Base-by-base conservation (phyloP, 2,888 invertebrate genomes). In the Scaeva pyrastri region DNA sequence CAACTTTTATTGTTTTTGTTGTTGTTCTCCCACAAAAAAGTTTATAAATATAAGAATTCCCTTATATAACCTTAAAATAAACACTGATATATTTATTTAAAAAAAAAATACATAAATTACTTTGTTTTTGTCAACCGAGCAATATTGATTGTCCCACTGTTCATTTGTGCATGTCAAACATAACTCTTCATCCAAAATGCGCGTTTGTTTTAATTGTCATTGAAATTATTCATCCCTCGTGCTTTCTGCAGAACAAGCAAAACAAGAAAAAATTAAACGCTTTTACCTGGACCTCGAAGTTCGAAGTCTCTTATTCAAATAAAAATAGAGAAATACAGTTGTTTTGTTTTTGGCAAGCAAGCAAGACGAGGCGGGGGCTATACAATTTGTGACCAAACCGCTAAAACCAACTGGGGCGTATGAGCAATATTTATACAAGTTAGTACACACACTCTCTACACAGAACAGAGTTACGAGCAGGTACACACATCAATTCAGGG, bases 121-220 rank as follows among this genome's bases (percentile, higher is more conserved):
- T 5, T 16, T 4, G 11, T 10, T 31, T 39, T 60, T 6, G 7
- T 19, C 36, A 19, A 58, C 8, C 14, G 1, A 19, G 1, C 21
- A 7, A 2, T 12, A 60, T 39, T 60, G 21, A 36, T 60, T 39
- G 58, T 14, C 2, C 36, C 58, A 39, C 58, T 58, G 58, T 39
- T 7, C 21, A 21, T 7, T 48, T 48, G 10, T 19, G 8, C 11
- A 19, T 16, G 45, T 16, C 2, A 23, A 16, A 55, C 23, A 52
- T 14, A 16, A 16, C n/a, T 2, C 19, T 12, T 8, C 11, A 16
- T 52, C 16, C 10, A 56, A 41, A 31, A 50, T 70, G 68, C 36
- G 26, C 79, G 41, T 68, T 66, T 68, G 60, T n/a, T 79, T 48
- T 58, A 58, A 58, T 73, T 79, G 19, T 41, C 41, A 66, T 58